Conservation (phyloP, 2,888 invertebrate genomes). For the Rhingia campestris region DNA sequence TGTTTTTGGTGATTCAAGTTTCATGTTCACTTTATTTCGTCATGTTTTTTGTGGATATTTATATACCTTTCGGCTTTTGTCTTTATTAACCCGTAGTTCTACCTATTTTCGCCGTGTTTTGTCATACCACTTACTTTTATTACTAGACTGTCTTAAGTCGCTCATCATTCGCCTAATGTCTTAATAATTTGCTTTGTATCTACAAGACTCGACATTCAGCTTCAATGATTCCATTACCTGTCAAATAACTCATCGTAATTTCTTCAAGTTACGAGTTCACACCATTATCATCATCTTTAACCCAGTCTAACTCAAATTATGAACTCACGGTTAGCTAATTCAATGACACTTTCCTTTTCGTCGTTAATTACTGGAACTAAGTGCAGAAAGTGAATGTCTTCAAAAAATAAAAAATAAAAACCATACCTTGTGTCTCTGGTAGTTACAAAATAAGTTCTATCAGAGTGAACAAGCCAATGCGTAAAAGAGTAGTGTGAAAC, state of each 20-base stretch:
- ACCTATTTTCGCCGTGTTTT: too few species aligned
- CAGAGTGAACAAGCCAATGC: neutral
- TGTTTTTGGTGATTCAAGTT: too few species aligned
- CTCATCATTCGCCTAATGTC: neutral
- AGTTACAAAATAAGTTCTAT: constrained; percentile 27
- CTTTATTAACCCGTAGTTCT: too few species aligned
- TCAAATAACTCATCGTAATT: neutral
- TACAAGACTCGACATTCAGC: neutral
- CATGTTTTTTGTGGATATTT: too few species aligned
- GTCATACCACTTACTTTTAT: too few species aligned
- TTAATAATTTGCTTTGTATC: too few species aligned
- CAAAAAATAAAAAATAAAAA: constrained; percentile 1
- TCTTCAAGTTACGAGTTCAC: neutral
- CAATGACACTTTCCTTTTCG: constrained; percentile 49
- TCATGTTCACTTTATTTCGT: too few species aligned
- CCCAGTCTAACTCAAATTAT: too few species aligned
- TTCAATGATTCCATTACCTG: neutral
- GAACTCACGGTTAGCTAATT: constrained; percentile 1
- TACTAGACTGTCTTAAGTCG: too few species aligned
- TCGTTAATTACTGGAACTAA: constrained; percentile 35
- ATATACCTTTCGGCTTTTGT: too few species aligned
- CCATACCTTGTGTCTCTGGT: neutral
- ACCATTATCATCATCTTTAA: neutral
- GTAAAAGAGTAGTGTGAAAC: neutral
- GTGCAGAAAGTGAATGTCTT: constrained; percentile 41